Evolutionary conservation across 2,113 vertebrate species (phyloP), one percentile per base, ranked within the genome.

Genomic region (Aldabrachelys gigantea): DNA sequence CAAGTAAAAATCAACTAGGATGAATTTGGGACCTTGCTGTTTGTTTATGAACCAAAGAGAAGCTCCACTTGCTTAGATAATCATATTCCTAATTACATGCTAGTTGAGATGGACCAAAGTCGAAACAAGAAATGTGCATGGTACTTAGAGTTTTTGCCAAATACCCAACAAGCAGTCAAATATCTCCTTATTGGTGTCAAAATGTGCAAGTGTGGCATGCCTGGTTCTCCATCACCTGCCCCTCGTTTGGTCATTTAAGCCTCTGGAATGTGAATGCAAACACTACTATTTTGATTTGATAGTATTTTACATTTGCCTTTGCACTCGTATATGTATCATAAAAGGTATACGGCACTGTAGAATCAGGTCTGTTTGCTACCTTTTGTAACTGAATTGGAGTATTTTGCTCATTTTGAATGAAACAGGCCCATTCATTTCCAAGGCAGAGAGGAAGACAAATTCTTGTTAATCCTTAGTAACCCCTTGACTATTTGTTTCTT

Each of bases 61-160:
- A 92, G 76, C 44, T 0, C 0, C 11, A 0, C 82, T 90, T 29
- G n/a, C 11, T 5, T n/a, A 41, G 5, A 14, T n/a, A 65, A 25
- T 80, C 54, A 31, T 35, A 75, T 87, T 79, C 1, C 1, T 38
- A 29, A 17, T 78, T 84, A 31, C 21, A 2, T 72, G 17, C 21
- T 27, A 79, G 22, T 13, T 90, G 87, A 88, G 94, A 75, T 80
- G 10, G 87, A 52, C 44, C 38, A 29, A 80, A 75, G 69, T 41
- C 3, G 0, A 24, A 38, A 6, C 84, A 75, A 35, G 17, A 62
- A 54, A 72, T 27, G 8, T 75, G 80, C 57, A 31, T 2, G 17
- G n/a, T 72, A 47, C 84, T 62, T 62, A 10, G 50, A 82, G 2
- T 84, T 80, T 85, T 82, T 82, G 35, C 27, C 35, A 82, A 17